These are phyloP conservation scores for Thymallus thymallus DNA, from an alignment of 2,113 vertebrate genomes.

Conservation along the genomic window DNA sequence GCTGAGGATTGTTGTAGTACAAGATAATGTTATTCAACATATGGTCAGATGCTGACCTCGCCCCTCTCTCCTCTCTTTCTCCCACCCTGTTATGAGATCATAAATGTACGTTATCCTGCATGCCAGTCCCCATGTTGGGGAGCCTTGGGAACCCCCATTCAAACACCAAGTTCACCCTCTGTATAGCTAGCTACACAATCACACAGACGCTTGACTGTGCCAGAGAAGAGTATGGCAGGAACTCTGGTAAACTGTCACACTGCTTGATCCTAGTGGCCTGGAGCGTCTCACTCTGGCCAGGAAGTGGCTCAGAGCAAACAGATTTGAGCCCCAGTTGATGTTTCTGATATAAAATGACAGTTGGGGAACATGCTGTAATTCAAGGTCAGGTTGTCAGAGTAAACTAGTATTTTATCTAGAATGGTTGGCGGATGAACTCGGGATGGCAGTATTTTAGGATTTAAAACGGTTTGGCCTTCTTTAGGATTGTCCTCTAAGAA, in stretches of 20 bases:
- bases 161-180: no score
- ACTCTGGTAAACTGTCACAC: constrained; percentile 27
- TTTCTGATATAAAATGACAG: constrained; percentile 25
- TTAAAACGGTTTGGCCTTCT: background rate
- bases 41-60: background rate
- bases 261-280: constrained; percentile 43
- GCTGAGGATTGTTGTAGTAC: constrained; percentile 20
- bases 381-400: constrained; percentile 23
- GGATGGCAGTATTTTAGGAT: background rate
- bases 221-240: constrained; percentile 39
- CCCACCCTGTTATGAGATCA: no score
- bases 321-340: constrained; percentile 33
- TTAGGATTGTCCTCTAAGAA: background rate
- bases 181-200: background rate
- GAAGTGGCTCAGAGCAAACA: constrained; percentile 61
- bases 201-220: constrained; percentile 25
- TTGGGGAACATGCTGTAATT: constrained; percentile 28
- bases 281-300: constrained; percentile 54
- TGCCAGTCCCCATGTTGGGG: no score
- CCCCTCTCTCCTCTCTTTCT: no score
- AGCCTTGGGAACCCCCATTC: no score
- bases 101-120: no score
- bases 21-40: constrained; percentile 22
- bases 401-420: background rate
- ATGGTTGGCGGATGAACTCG: background rate